A percentile compares a stretch with the other conserved stretches of the same genome.
These are phyloP conservation scores for Lasioglossum villosulum DNA, from an alignment of 2,888 invertebrate species.

Conservation along the genomic window DNA sequence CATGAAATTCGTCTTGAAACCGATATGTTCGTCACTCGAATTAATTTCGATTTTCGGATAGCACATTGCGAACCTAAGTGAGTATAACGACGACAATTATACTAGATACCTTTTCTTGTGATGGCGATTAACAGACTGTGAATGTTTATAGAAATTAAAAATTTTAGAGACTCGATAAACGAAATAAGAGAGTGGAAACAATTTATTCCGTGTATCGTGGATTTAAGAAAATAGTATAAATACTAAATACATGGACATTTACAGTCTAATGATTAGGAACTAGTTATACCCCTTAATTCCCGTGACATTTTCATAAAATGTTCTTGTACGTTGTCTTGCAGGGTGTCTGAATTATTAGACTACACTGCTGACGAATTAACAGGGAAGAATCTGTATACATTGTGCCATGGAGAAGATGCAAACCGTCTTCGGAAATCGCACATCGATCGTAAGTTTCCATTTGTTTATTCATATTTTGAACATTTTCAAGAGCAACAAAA, in stretches of 20 bases:
- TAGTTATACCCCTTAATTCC: constrained; percentile 10
- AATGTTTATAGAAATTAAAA: background rate
- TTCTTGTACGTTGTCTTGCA: constrained; percentile 79
- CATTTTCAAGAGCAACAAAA: background rate
- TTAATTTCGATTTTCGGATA: constrained; percentile 98
- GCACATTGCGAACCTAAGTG: constrained; percentile 98
- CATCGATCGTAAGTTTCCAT: constrained; percentile 93
- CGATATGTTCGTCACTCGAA: constrained; percentile 98
- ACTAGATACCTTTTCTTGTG: background rate
- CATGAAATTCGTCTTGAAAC: constrained; percentile 98
- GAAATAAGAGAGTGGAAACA: background rate
- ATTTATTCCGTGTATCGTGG: background rate
- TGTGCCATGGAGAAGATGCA: constrained; percentile 98
- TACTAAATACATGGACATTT: background rate
- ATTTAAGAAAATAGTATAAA: background rate
- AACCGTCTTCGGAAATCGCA: constrained; percentile 97
- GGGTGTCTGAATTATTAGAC: constrained; percentile 96
- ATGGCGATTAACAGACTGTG: background rate
- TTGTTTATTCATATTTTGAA: background rate
- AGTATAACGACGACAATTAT: constrained; percentile 77
- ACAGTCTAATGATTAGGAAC: background rate
- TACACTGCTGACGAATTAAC: constrained; percentile 97
- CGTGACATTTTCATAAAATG: constrained; percentile 45
- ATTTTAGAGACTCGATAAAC: background rate
- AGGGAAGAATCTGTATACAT: constrained; percentile 96